These are phyloP conservation scores for Ophion slaviceki DNA, from an alignment of 2,888 invertebrate genomes.

Conservation along the genomic window DNA sequence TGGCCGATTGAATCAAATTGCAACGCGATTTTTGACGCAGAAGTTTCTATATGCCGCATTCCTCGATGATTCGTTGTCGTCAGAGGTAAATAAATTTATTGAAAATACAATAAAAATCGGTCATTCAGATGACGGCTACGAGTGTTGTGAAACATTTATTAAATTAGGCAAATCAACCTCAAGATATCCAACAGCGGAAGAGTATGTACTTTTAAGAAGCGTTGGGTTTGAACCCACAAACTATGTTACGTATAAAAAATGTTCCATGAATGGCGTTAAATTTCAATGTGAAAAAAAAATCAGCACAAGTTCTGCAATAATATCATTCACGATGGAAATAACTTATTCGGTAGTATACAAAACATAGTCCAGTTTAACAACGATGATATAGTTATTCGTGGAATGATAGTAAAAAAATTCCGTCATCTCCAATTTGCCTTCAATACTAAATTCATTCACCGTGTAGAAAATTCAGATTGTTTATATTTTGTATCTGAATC, in stretches of 20 bases:
- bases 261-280: constrained; percentile 5
- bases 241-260: constrained; percentile 5
- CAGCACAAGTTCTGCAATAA: constrained; percentile 3
- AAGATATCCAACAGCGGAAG: constrained; percentile 1
- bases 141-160: constrained; percentile 2
- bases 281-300: background rate
- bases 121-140: constrained; percentile 3
- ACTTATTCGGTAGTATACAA: constrained; percentile 1
- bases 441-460: background rate
- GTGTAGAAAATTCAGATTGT: constrained; percentile 8
- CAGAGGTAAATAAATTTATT: background rate
- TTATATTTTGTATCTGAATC: constrained; percentile 13
- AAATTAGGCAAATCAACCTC: constrained; percentile 3
- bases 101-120: background rate
- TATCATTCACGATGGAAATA: constrained; percentile 3
- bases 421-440: constrained; percentile 3
- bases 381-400: background rate
- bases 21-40: constrained; percentile 42
- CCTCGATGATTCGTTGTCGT: constrained; percentile 17
- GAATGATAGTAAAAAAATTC: constrained; percentile 1
- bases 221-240: background rate
- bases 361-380: constrained; percentile 5
- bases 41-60: constrained; percentile 3
- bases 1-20: constrained; percentile 34
- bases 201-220: constrained; percentile 3